Conservation (phyloP, 2,888 invertebrate genomes). For the Venustoraphidia nigricollis region DNA sequence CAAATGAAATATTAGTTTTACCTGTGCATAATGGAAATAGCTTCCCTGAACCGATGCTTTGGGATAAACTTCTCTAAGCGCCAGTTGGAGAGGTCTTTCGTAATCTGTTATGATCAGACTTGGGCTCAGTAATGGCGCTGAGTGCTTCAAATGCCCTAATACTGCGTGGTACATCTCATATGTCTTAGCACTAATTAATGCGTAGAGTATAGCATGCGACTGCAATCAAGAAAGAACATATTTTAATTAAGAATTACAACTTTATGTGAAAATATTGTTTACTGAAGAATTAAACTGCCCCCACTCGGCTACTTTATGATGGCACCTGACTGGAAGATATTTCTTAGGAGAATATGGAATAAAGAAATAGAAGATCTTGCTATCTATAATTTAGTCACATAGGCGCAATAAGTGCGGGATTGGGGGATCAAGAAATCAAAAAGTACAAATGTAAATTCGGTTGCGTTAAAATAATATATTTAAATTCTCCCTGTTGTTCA, state of each 20-base stretch:
- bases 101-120: slow-evolving; percentile 3
- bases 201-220: slow-evolving; percentile 6
- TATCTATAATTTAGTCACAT: no score
- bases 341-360: no score
- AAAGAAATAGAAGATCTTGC: no score
- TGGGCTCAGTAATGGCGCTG: slow-evolving; percentile 1
- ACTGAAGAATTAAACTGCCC: no score
- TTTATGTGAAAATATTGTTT: not conserved
- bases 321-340: no score
- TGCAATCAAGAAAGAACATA: not conserved
- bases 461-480: no score
- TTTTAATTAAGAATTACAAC: not conserved
- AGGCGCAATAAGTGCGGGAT: no score
- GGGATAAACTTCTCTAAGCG: slow-evolving; percentile 2
- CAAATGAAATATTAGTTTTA: not conserved
- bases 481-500: no score
- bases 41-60: slow-evolving; percentile 2
- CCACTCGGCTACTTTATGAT: no score
- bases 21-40: slow-evolving; percentile 2
- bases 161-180: slow-evolving; percentile 2
- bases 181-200: slow-evolving; percentile 1
- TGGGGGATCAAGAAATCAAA: no score
- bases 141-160: slow-evolving; percentile 2
- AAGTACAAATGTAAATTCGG: no score
- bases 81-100: slow-evolving; percentile 1